These are phyloP conservation scores for Pyrgus malvae DNA, from an alignment of 2,888 invertebrate species.

Conservation along the genomic window DNA sequence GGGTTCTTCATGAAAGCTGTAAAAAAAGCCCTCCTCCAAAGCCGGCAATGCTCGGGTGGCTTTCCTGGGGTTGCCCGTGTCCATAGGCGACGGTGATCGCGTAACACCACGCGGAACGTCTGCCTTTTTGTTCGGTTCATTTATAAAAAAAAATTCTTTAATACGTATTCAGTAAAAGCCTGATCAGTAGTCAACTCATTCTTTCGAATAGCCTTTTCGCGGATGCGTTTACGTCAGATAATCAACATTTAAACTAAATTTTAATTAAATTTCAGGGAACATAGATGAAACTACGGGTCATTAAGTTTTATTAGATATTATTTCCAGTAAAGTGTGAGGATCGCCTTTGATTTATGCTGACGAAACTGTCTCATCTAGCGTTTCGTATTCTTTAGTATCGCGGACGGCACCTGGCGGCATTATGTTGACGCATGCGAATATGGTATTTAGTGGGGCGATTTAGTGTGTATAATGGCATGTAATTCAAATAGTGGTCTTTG, in stretches of 20 bases:
- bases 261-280: conserved; percentile 8
- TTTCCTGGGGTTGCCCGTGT: too few species aligned
- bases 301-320: conserved; percentile 23
- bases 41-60: too few species aligned
- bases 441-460: background rate
- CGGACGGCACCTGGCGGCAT: background rate
- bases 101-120: too few species aligned
- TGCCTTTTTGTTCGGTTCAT: too few species aligned
- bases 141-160: too few species aligned
- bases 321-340: background rate
- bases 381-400: conserved; percentile 2
- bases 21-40: too few species aligned
- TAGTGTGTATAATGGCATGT: conserved; percentile 21
- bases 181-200: background rate
- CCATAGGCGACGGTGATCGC: too few species aligned
- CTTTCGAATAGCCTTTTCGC: background rate
- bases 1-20: too few species aligned
- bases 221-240: conserved; percentile 5
- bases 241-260: conserved; percentile 8
- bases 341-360: conserved; percentile 6
- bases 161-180: background rate
- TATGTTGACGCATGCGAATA: conserved; percentile 5
- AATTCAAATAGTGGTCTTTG: conserved; percentile 4
- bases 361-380: conserved; percentile 5
- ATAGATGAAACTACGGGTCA: conserved; percentile 13